phyloP scores from a whole-genome alignment of 2,888 invertebrate species.

The Oligia fasciuncula region DNA sequence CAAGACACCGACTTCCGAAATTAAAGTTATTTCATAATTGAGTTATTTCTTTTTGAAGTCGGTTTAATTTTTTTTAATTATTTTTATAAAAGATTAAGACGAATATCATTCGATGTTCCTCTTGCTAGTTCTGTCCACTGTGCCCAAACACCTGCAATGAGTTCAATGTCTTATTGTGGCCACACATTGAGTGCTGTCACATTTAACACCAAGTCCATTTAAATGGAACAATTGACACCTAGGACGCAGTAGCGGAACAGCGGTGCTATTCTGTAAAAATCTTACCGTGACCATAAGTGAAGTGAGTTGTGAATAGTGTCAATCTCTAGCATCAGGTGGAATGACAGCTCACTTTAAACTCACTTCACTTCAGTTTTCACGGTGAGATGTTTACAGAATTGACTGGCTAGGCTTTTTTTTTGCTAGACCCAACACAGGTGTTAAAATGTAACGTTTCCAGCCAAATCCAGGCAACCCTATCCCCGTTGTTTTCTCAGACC shows the following conservation, averaged over 20 bases:
- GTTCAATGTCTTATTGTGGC: not conserved
- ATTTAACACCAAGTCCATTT: not conserved
- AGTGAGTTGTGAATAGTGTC: too few species aligned
- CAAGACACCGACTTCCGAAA: too few species aligned
- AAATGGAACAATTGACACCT: not conserved
- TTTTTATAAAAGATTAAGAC: not conserved
- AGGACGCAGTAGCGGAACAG: not conserved
- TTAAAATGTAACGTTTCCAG: not conserved
- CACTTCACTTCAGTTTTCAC: not conserved
- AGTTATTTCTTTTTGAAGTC: too few species aligned
- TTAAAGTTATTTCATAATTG: too few species aligned
- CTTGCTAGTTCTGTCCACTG: not conserved
- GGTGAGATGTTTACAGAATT: not conserved
- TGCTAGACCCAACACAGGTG: not conserved
- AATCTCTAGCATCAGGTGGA: too few species aligned
- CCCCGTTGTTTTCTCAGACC: conserved; percentile 33
- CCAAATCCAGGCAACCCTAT: conserved; percentile 1
- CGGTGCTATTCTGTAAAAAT: too few species aligned
- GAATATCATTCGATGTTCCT: not conserved
- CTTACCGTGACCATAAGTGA: too few species aligned
- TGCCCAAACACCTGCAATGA: not conserved
- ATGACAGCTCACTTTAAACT: not conserved
- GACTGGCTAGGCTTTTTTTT: not conserved
- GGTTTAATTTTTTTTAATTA: too few species aligned
- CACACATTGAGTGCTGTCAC: not conserved